These are phyloP conservation scores for Gopherus flavomarginatus DNA, from an alignment of 2,113 vertebrate genomes.

Conservation along the genomic window DNA sequence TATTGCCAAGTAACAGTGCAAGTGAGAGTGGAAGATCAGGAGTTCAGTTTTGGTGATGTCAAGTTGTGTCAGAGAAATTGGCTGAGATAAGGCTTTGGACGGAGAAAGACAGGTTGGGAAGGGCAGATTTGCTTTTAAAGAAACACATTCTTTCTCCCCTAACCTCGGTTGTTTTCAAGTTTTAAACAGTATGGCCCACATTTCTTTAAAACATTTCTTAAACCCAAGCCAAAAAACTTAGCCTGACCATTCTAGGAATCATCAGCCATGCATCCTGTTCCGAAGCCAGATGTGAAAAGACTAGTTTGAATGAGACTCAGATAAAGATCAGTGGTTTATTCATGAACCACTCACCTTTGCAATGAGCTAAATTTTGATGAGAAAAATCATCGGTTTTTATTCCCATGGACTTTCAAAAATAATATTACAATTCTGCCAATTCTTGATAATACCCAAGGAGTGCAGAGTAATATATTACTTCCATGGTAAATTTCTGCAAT, in stretches of 20 bases:
- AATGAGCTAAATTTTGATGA: not conserved
- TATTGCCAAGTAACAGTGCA: not conserved
- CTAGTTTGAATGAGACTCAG: not conserved
- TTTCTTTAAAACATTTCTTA: not conserved
- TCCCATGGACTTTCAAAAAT: not conserved
- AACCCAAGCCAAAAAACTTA: not conserved
- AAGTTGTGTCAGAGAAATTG: not conserved
- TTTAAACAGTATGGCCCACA: not conserved
- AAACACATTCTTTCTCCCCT: not conserved
- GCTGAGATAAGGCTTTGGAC: not conserved
- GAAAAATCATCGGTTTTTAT: slow-evolving; percentile 18
- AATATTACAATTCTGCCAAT: not conserved
- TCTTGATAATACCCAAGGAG: not conserved
- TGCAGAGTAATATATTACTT: not conserved
- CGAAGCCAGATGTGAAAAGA: not conserved
- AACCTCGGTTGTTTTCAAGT: not conserved
- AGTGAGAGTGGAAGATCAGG: not conserved
- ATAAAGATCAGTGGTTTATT: not conserved
- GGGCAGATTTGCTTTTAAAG: not conserved
- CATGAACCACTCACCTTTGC: not conserved
- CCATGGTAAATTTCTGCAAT: not conserved
- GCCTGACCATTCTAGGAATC: not conserved
- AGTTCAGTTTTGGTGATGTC: not conserved
- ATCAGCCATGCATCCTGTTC: not conserved
- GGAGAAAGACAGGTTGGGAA: not conserved